Evolutionary conservation across 2,113 vertebrate species (phyloP).

Genomic region (Percina caprodes): DNA sequence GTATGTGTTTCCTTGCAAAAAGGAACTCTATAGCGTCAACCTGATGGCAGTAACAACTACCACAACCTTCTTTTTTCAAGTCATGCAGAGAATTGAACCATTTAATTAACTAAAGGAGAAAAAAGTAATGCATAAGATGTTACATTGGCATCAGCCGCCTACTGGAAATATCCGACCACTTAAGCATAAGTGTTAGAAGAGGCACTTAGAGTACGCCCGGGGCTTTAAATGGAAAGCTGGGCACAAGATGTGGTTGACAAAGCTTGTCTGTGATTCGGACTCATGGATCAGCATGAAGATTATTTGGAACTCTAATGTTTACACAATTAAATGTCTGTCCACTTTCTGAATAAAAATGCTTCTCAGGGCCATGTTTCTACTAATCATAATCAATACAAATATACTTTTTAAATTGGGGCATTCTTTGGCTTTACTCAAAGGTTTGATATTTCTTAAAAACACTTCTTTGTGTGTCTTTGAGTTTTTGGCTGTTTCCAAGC

Average conservation of each 20-base stretch:
- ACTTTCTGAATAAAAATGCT: not conserved
- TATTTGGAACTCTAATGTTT: not conserved
- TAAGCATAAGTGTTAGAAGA: conserved; percentile 18
- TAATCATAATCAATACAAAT: conserved; percentile 2
- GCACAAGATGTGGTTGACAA: conserved; percentile 14
- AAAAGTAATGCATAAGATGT: conserved; percentile 21
- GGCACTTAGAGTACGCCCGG: not conserved
- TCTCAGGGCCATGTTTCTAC: not conserved
- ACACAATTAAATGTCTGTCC: not conserved
- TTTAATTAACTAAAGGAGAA: conserved; percentile 28
- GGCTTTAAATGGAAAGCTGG: conserved; percentile 9
- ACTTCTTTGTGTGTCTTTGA: conserved; percentile 14
- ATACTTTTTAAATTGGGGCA: not conserved
- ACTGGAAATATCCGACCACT: conserved; percentile 25
- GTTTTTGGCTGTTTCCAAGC: conserved; percentile 19
- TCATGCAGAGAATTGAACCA: conserved; percentile 13
- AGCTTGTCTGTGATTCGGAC: not conserved
- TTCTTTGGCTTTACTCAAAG: conserved; percentile 4
- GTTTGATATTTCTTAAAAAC: conserved; percentile 18
- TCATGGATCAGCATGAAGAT: not conserved
- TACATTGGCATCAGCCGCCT: conserved; percentile 11
- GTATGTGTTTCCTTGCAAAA: no score
- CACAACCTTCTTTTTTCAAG: not conserved
- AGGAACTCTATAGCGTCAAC: no score
- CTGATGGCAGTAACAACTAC: not conserved